Base-by-base conservation (phyloP, 1,140 invertebrate species). In the Zaprionus gabonicus region DNA sequence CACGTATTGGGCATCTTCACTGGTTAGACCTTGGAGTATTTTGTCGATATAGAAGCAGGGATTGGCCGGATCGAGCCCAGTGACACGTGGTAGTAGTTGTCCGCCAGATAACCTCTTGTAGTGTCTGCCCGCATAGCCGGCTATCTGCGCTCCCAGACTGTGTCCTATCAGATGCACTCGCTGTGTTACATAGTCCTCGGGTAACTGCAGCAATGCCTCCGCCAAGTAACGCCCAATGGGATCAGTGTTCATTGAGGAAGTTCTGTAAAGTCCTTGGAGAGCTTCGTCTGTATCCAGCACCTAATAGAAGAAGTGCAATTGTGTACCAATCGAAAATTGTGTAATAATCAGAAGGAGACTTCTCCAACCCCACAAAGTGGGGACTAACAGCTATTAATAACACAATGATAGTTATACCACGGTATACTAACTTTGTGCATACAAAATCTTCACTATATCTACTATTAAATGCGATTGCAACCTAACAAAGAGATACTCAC, bases 11-110 rank as follows among this genome's bases (percentile, higher is more conserved):
- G 95, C 95, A 82, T 95, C 95, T 15, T 57, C 81, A 3, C 23
- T 73, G 46, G 93, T 91, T 3, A 95, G 56, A 10, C 95, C 93
- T 27, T 94, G 93, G 15, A 94, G 46, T 5, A 28, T 36, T 7
- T 81, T 68, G 53, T 64, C 71, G 17, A 93, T 85, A 53, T 93
- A 94, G 80, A 96, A 97, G 56, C 86, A 84, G 0, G 96, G 96
- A n/a, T 94, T 94, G 0, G 96, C 96, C 7, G 96, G 95, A 93
- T 97, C 96, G 71, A 97, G 82, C 0, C 94, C 96, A 1, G 95
- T 95, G 10, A 96, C 95, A 0, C 93, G 91, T 0, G 86, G 80
- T 2, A 94, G 25, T 20, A 20, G 56, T 0, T 15, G 3, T 0
- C 81, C 81, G 0, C 28, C 25, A 0, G 91, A 70, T 5, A 91